Evolutionary conservation across 1,140 invertebrate species (phyloP).

Genomic region (Metopolophium dirhodum): DNA sequence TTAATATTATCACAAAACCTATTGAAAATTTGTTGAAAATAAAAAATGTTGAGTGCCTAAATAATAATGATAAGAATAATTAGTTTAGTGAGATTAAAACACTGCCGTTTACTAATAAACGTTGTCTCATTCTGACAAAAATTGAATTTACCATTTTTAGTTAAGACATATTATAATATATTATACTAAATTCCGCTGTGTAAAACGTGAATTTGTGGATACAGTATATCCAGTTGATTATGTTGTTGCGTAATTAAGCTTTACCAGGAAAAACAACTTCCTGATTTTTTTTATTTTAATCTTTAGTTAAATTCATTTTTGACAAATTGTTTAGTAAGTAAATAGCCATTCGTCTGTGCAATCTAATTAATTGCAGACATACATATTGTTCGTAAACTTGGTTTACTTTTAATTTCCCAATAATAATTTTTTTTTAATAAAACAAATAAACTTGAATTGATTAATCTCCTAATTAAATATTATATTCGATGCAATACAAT

Average conservation of each 20-base stretch:
- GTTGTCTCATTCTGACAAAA: neutral
- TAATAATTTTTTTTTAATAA: neutral
- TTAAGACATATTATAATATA: neutral
- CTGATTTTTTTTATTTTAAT: neutral
- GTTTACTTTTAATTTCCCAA: neutral
- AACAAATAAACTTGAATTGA: neutral
- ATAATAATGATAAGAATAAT: neutral
- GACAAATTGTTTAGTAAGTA: neutral
- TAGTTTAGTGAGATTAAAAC: neutral
- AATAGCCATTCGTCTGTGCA: neutral
- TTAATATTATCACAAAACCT: neutral
- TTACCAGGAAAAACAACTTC: neutral
- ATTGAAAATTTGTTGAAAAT: neutral
- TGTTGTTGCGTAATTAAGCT: neutral
- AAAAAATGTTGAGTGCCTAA: neutral
- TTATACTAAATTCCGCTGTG: neutral
- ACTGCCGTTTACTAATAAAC: neutral
- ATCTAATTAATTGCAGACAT: neutral
- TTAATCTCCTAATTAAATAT: neutral
- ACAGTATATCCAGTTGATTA: neutral
- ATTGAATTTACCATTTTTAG: neutral
- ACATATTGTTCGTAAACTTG: neutral
- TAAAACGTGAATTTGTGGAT: neutral
- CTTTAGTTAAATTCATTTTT: neutral
- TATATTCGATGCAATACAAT: neutral